These are phyloP conservation scores for Chrysolina oricalcia DNA, from an alignment of 2,888 invertebrate genomes.

Conservation along the genomic window DNA sequence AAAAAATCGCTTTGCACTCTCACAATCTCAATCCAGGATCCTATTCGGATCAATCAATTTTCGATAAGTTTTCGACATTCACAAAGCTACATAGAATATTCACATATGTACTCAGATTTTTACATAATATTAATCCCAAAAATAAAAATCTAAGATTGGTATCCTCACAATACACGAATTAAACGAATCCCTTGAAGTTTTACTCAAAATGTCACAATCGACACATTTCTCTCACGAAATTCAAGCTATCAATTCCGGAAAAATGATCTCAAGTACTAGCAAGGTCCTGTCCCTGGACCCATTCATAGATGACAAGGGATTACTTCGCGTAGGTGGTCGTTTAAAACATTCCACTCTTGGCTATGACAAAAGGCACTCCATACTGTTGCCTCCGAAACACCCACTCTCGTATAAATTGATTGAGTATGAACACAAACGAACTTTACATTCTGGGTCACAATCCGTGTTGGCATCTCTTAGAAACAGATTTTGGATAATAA, in stretches of 20 bases:
- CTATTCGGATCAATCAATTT: neutral
- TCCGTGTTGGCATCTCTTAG: constrained; percentile 42
- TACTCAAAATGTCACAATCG: constrained; percentile 28
- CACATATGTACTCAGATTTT: neutral
- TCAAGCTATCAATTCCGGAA: neutral
- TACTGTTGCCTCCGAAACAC: constrained; percentile 47
- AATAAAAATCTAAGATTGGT: neutral
- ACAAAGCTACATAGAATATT: neutral
- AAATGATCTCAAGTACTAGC: constrained; percentile 23
- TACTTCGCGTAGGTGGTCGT: constrained; percentile 52
- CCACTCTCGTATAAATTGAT: constrained; percentile 48
- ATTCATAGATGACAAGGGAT: constrained; percentile 42
- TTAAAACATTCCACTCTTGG: constrained; percentile 43
- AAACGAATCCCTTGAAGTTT: constrained; percentile 13
- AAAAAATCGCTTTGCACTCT: neutral
- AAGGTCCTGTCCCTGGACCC: constrained; percentile 45
- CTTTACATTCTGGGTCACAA: constrained; percentile 49
- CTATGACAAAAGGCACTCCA: constrained; percentile 49
- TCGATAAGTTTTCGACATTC: neutral
- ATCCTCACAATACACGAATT: constrained; percentile 10
- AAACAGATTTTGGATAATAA: constrained; percentile 53
- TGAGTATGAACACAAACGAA: constrained; percentile 37
- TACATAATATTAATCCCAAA: neutral
- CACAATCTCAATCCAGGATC: no score
- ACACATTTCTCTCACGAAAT: constrained; percentile 27